Evolutionary conservation across 1,140 invertebrate species (phyloP), one percentile per base, ranked within the genome.

Genomic region (Drosophila gunungcola): DNA sequence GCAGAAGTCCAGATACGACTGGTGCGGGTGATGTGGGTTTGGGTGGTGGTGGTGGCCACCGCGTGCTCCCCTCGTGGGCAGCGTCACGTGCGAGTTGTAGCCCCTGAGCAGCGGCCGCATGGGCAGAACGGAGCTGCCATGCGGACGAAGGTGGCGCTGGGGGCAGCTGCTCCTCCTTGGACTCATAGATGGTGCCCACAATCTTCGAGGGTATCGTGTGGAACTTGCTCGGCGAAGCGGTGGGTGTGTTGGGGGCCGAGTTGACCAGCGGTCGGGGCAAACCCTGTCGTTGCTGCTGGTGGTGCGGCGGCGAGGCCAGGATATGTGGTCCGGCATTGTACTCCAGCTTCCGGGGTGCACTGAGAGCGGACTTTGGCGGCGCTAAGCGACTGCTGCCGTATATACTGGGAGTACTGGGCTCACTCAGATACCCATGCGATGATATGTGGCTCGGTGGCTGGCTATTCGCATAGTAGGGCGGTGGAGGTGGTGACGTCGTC

Each of bases 31-130:
- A 21, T 21, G 16, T 21, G 16, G 16, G 16, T 21, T 21, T 21
- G 16, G 82, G 65, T 88, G 90, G 92, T 73, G 79, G 16, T 94
- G 94, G 39, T 78, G 75, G 12, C 93, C 93, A 25, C 83, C 92
- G 36, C 93, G 91, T 49, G 92, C 91, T 10, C 93, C 93, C 46
- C 95, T 93, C 62, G 94, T 95, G 2, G 95, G 96, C 58, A 96
- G 77, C 3, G 95, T 96, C 57, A 96, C 93, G 68, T 96, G 94
- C 65, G 95, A 95, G 67, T 95, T 96, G 82, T 97, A 97, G 21
- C 96, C 97, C 58, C 96, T 93, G 12, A 98, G 93, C 42, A 99
- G 93, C 0, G 97, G 97, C 73, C 97, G 95, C 97, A 99, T 98
- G 0, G 98, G 97, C 91, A 98, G 95, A 92, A 97, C 96, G 0